These are phyloP conservation scores for Macrosoma leucophasiata DNA, from an alignment of 2,888 invertebrate genomes.

Conservation along the genomic window DNA sequence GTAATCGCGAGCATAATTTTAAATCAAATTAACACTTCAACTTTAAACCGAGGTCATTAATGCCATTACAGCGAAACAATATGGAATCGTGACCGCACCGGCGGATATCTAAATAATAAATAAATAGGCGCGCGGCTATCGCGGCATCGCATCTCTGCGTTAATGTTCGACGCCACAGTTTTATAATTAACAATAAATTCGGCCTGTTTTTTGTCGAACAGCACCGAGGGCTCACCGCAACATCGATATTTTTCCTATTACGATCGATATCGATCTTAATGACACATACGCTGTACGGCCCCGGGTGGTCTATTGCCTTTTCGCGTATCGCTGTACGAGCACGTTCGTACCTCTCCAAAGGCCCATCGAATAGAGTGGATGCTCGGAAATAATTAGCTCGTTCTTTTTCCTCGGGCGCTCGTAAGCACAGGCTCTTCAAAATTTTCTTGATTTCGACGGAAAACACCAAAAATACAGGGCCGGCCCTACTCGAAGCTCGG, in stretches of 20 bases:
- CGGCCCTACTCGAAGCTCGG: constrained; percentile 50
- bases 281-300: constrained; percentile 36
- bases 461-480: constrained; percentile 62
- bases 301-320: constrained; percentile 38
- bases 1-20: constrained; percentile 70
- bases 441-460: constrained; percentile 50
- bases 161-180: constrained; percentile 69
- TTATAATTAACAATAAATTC: constrained; percentile 76
- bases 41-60: constrained; percentile 74
- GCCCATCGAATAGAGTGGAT: constrained; percentile 29
- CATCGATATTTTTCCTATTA: constrained; percentile 61
- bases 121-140: constrained; percentile 69
- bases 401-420: constrained; percentile 36
- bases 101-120: constrained; percentile 74
- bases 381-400: constrained; percentile 54
- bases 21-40: constrained; percentile 76
- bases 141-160: constrained; percentile 61
- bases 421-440: constrained; percentile 36
- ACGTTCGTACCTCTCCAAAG: constrained; percentile 12
- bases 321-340: constrained; percentile 23
- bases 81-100: constrained; percentile 69
- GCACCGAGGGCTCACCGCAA: constrained; percentile 46
- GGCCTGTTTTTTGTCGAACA: constrained; percentile 64
- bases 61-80: constrained; percentile 72
- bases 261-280: constrained; percentile 66